Evolutionary conservation across 2,888 invertebrate genomes (phyloP), one percentile per base, ranked within the genome.

Genomic region (Polyommatus icarus): DNA sequence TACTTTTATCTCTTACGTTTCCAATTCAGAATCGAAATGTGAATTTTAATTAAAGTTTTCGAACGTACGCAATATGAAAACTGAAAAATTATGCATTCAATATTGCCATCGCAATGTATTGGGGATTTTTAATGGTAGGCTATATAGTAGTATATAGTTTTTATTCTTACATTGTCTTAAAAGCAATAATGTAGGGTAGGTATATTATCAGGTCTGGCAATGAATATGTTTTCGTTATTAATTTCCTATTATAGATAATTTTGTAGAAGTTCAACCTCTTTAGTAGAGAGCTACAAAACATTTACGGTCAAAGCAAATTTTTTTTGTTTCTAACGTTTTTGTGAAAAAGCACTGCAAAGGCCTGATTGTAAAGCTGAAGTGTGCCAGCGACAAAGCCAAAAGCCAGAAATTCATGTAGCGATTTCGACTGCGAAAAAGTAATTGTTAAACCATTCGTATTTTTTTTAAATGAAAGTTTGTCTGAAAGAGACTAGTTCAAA

Each of bases 21-120:
- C 18, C 67, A 67, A 71, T 57, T 59, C 29, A 1, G 32, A 76
- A 15, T 50, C 18, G 59, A 57, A 57, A 61, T 36, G 36, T 61
- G 36, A 46, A 24, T 57, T 77, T 54, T 73, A 59, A 59, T 73
- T n/a, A 77, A 73, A 57, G 29, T 77, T 20, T 71, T 15, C 71
- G 54, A 59, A 8, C 36, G 20, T n/a, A 76, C 57, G 76, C 76
- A 76, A 76, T 57, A 59, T 54, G 76, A 29, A 57, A 57, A 76
- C 29, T 76, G 40, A 20, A 67, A 36, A 40, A 67, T n/a, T 77
- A 71, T 72, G 29, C 76, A 24, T 67, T 71, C 76, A 32, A 76
- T 71, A 71, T 67, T 20, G 61, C 24, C 8, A 61, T 61, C 24
- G 61, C 10, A 24, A 20, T 20, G 61, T 20, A 61, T 61, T 24